Conservation (phyloP, 2,113 vertebrate genomes). For the Todiramphus chloris region DNA sequence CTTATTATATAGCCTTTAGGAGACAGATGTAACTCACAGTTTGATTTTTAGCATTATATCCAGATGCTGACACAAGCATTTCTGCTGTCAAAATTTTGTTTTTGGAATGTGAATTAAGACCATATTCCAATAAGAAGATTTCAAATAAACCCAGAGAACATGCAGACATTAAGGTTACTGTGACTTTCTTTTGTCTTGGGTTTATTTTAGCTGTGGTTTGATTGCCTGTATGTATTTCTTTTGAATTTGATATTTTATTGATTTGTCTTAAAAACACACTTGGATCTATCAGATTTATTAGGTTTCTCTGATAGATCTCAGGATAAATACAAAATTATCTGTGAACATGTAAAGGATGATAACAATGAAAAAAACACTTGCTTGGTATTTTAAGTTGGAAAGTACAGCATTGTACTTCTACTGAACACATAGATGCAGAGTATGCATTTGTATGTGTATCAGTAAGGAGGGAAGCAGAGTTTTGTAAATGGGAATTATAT, state of each 20-base stretch:
- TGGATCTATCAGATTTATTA: background rate
- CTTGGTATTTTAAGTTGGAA: background rate
- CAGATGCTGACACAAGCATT: constrained; percentile 69
- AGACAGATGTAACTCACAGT: constrained; percentile 67
- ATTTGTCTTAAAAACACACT: background rate
- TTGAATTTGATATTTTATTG: background rate
- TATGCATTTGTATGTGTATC: fast-evolving
- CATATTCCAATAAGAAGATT: constrained; percentile 1
- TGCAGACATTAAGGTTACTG: background rate
- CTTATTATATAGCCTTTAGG: constrained; percentile 73
- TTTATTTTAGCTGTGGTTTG: background rate
- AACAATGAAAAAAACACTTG: background rate
- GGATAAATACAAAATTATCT: background rate
- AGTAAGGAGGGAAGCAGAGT: background rate
- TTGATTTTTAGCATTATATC: constrained; percentile 64
- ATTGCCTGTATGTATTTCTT: background rate
- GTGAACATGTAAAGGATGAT: background rate
- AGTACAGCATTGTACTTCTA: background rate
- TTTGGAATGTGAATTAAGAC: background rate
- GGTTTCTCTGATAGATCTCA: background rate
- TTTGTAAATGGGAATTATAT: background rate
- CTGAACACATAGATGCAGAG: background rate
- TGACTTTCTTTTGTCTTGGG: background rate
- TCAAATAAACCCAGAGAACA: background rate
- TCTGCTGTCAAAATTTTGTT: constrained; percentile 42